phyloP scores from a whole-genome alignment of 2,888 invertebrate species.

The Perizoma affinitatum region DNA sequence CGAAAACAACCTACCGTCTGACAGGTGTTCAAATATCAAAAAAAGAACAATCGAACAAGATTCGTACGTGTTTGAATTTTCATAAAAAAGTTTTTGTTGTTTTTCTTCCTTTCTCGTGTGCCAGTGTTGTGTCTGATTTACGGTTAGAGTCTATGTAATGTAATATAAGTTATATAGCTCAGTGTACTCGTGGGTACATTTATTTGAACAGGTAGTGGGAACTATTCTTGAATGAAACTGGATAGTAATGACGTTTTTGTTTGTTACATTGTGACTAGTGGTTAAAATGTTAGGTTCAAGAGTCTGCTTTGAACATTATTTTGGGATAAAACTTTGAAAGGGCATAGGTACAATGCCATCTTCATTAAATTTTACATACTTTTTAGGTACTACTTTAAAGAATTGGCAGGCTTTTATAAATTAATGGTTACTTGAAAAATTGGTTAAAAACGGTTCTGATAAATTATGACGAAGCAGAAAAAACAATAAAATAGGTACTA shows the following conservation, averaged over 20 bases:
- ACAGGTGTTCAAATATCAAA: conserved; percentile 61
- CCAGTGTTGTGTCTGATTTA: conserved; percentile 36
- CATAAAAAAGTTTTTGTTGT: conserved; percentile 24
- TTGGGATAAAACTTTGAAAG: too few species aligned
- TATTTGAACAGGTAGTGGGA: conserved; percentile 34
- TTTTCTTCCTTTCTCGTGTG: conserved; percentile 32
- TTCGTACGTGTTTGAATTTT: conserved; percentile 58
- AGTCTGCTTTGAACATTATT: not conserved
- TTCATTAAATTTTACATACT: too few species aligned
- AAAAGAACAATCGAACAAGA: conserved; percentile 51
- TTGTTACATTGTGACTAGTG: conserved; percentile 13
- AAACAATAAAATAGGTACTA: too few species aligned
- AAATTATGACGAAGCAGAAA: too few species aligned
- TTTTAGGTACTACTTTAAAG: too few species aligned
- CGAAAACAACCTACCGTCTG: conserved; percentile 49
- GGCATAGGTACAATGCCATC: too few species aligned
- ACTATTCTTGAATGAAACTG: conserved; percentile 30
- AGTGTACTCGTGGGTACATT: conserved; percentile 29
- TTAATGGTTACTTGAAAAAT: too few species aligned
- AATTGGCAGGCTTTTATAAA: too few species aligned
- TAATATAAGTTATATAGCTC: conserved; percentile 27
- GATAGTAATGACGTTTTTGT: conserved; percentile 15
- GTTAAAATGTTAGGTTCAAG: not conserved
- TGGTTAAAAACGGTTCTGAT: too few species aligned
- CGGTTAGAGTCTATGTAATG: conserved; percentile 26